Evolutionary conservation across 2,797 vertebrate genomes (phyloP).

Genomic region (Aeoliscus strigatus): DNA sequence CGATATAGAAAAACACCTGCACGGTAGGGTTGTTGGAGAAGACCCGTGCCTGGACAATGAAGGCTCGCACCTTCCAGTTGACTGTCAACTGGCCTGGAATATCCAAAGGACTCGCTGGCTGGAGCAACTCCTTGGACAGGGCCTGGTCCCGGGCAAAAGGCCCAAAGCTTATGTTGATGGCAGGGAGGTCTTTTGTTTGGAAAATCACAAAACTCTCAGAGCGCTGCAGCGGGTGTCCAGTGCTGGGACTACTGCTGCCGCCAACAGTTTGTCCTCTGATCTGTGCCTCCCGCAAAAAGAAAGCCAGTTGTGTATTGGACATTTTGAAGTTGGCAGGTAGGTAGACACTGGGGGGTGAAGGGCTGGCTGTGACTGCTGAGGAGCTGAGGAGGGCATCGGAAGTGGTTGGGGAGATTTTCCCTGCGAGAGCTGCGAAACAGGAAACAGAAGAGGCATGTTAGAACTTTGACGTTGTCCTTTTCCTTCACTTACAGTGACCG

Average conservation of each 20-base stretch:
- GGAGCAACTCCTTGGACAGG: constrained; percentile 89
- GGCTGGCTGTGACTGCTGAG: constrained; percentile 61
- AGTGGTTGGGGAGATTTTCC: constrained; percentile 80
- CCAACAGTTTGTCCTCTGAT: constrained; percentile 49
- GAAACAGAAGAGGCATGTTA: constrained; percentile 20
- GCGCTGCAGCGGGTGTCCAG: constrained; percentile 80
- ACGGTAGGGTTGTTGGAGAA: constrained; percentile 84
- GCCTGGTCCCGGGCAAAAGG: constrained; percentile 87
- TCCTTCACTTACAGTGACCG: no score
- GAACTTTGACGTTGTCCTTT: neutral
- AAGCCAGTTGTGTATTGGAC: constrained; percentile 92
- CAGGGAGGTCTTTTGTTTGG: constrained; percentile 93
- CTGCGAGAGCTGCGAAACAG: constrained; percentile 73
- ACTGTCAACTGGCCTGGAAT: constrained; percentile 88
- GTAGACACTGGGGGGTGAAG: constrained; percentile 68
- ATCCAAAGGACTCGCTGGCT: constrained; percentile 90
- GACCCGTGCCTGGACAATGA: constrained; percentile 88
- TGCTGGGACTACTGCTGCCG: constrained; percentile 36
- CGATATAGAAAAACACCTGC: constrained; percentile 96
- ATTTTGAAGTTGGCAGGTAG: constrained; percentile 93
- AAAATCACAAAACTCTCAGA: constrained; percentile 95
- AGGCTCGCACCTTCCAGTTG: constrained; percentile 97
- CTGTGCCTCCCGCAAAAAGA: constrained; percentile 87
- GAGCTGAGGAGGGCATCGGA: constrained; percentile 74
- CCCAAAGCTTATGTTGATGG: constrained; percentile 91